Conservation (phyloP, 1,140 invertebrate genomes). For the Eupristina koningsbergeri region DNA sequence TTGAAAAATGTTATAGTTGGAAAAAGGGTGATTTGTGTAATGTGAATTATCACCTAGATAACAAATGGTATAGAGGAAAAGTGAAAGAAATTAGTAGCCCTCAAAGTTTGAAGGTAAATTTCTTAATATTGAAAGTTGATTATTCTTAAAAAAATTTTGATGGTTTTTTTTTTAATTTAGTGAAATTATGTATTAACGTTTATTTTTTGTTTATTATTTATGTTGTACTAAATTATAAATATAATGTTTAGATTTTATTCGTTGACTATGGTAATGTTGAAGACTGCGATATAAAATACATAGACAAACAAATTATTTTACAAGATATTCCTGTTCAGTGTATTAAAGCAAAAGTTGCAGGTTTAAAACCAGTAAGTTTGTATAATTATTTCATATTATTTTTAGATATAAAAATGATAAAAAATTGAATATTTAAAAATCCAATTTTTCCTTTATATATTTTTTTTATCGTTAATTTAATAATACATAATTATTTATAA, state of each 20-base stretch:
- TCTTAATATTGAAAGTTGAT: not conserved
- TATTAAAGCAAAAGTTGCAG: slow-evolving; percentile 65
- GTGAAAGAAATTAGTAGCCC: slow-evolving; percentile 58
- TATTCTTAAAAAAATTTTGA: too few relatives aligned
- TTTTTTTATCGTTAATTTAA: too few relatives aligned
- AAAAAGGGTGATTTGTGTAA: slow-evolving; percentile 77
- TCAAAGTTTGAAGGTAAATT: slow-evolving; percentile 56
- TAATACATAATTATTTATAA: too few relatives aligned
- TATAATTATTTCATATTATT: slow-evolving; percentile 1
- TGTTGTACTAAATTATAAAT: too few relatives aligned
- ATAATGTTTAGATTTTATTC: slow-evolving; percentile 65
- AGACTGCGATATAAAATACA: slow-evolving; percentile 69
- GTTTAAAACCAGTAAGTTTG: slow-evolving; percentile 66
- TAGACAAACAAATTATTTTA: slow-evolving; percentile 77
- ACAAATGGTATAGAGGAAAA: slow-evolving; percentile 74
- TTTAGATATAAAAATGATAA: too few relatives aligned
- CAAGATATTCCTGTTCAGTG: slow-evolving; percentile 75
- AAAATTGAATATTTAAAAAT: too few relatives aligned
- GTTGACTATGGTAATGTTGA: slow-evolving; percentile 75
- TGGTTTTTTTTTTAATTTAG: too few relatives aligned
- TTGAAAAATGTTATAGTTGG: slow-evolving; percentile 73
- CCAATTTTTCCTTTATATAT: too few relatives aligned
- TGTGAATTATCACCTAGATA: slow-evolving; percentile 76
- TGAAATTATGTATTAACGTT: too few relatives aligned
- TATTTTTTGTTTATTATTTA: too few relatives aligned